Base-by-base conservation (phyloP, 2,113 vertebrate genomes). In the Oryzias woworae region DNA sequence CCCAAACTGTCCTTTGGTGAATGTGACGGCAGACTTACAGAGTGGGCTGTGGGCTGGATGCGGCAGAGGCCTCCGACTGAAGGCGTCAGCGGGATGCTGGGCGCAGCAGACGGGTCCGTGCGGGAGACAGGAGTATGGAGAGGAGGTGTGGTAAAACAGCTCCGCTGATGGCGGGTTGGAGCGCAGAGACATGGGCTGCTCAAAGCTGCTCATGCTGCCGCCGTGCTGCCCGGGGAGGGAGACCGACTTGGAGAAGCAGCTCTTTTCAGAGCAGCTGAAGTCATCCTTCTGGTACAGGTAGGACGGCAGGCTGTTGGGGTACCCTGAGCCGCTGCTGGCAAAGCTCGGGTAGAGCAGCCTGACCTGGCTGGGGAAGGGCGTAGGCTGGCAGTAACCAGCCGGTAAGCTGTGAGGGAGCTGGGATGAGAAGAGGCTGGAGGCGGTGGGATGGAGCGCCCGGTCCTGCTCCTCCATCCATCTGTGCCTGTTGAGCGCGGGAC, bases 111-210 rank as follows among this genome's bases (percentile, higher is more conserved):
- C 66, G 0, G 80, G 71, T 5, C 83, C 81, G 44, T 67, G 81
- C 0, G 89, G 88, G 0, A 70, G 55, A 59, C 77, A 89, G 5
- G 67, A 62, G 69, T 90, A 90, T 0, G 84, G 84, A 0, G 82
- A 72, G 47, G 84, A 14, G 5, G 78, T 83, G 55, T 87, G 87
- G 67, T 87, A 81, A 2, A 56, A 64, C 3, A 78, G 8, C 28
- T 72, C 60, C 3, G 66, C 73, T 0, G 80, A 84, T 0, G 87
- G 88, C 0, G 86, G 88, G 45, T 88, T 87, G 51, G 92, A 92
- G 79, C 55, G 90, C 36, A 93, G 77, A 0, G 92, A 92, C 5
- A 69, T 70, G 0, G 92, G 92, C 82, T 88, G 91, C 79, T 93
- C 92, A 10, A 93, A 58, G 74, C 84, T 90, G 18, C 41, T 62